Conservation (phyloP, 2,113 vertebrate genomes). For the Trematocara variabile region DNA sequence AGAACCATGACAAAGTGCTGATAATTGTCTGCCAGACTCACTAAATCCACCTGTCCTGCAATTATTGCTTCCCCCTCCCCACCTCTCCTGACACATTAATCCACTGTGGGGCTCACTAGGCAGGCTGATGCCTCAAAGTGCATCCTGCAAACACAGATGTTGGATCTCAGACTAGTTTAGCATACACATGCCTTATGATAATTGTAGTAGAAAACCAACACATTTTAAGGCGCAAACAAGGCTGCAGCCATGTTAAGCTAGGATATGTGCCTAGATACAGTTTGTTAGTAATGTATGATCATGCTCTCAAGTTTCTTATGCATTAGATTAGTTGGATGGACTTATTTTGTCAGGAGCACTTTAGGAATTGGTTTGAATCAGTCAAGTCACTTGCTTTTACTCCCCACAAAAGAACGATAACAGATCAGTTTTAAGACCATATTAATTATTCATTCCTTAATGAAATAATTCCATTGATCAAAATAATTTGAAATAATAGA, state of each 20-base stretch:
- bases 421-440: neutral
- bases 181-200: slow-evolving; percentile 5
- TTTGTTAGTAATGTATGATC: neutral
- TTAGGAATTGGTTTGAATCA: neutral
- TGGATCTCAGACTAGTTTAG: slow-evolving; percentile 42
- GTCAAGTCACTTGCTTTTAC: neutral
- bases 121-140: slow-evolving; percentile 48
- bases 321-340: neutral
- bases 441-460: slow-evolving; percentile 17
- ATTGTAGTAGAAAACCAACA: neutral
- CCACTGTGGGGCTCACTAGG: slow-evolving; percentile 10
- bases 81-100: slow-evolving; percentile 57
- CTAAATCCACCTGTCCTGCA: slow-evolving; percentile 77
- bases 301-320: neutral
- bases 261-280: neutral
- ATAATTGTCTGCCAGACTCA: slow-evolving; percentile 79
- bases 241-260: neutral
- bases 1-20: slow-evolving; percentile 78
- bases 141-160: slow-evolving; percentile 50
- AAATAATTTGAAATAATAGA: slow-evolving; percentile 7
- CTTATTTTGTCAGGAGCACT: slow-evolving; percentile 20
- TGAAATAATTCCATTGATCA: slow-evolving; percentile 3
- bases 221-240: slow-evolving; percentile 4
- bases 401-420: neutral
- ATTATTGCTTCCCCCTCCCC: slow-evolving; percentile 49